Evolutionary conservation across 2,797 vertebrate species (phyloP).

Genomic region (Chiropotes sagulatus): DNA sequence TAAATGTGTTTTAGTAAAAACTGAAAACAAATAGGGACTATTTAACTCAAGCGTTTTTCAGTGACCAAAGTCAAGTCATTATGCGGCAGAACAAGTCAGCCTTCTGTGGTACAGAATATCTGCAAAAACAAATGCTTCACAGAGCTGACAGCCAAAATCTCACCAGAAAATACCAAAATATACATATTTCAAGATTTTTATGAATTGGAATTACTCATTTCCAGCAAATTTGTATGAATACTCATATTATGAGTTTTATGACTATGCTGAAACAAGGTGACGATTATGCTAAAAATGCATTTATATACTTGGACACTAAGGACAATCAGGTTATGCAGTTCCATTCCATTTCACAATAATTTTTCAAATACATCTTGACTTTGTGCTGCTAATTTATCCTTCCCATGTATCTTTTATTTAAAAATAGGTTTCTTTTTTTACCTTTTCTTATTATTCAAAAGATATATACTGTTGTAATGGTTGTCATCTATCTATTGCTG

Average conservation of each 20-base stretch:
- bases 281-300: background rate
- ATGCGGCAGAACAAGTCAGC: background rate
- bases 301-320: background rate
- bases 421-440: background rate
- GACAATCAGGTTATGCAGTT: background rate
- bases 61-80: background rate
- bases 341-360: background rate
- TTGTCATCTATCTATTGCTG: background rate
- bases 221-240: background rate
- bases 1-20: slow-evolving; percentile 27
- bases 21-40: background rate
- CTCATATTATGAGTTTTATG: background rate
- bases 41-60: slow-evolving; percentile 46
- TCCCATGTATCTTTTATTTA: background rate
- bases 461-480: background rate
- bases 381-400: slow-evolving; percentile 10
- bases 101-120: background rate
- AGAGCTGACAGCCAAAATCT: background rate
- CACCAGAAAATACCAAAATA: background rate
- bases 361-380: slow-evolving; percentile 40
- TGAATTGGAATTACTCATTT: slow-evolving; percentile 27
- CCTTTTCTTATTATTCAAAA: background rate
- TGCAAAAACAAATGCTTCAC: background rate
- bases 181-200: background rate
- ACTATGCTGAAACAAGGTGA: background rate